A percentile compares a stretch with the other conserved stretches of the same genome.
phyloP scores from a whole-genome alignment of 2,888 invertebrate genomes.

The Lomographa bimaculata region DNA sequence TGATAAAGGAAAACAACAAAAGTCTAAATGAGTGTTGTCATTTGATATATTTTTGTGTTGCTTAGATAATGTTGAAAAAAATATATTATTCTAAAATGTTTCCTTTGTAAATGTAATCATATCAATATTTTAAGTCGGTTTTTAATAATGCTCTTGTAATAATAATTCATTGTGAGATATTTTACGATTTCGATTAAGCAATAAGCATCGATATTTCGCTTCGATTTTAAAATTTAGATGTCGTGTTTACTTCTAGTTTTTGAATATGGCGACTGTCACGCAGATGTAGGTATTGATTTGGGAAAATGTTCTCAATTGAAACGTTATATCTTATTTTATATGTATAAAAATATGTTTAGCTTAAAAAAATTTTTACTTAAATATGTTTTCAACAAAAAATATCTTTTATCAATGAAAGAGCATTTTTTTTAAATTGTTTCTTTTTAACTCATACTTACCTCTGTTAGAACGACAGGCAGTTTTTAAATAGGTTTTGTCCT shows the following conservation, averaged over 20 bases:
- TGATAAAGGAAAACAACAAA: not conserved
- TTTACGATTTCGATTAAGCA: slow-evolving; percentile 55
- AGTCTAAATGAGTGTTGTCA: slow-evolving; percentile 13
- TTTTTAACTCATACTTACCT: no score
- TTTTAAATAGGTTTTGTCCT: no score
- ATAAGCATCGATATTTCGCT: slow-evolving; percentile 62
- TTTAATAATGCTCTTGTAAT: slow-evolving; percentile 33
- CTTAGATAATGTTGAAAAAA: slow-evolving; percentile 29
- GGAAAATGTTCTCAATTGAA: no score
- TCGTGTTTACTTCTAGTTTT: slow-evolving; percentile 34
- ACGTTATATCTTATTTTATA: no score
- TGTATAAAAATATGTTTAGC: no score
- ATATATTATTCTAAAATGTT: slow-evolving; percentile 27
- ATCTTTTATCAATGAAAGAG: no score
- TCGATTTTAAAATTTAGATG: slow-evolving; percentile 53
- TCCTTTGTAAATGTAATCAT: slow-evolving; percentile 59
- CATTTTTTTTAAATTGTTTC: no score
- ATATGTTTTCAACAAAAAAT: no score
- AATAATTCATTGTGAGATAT: slow-evolving; percentile 33
- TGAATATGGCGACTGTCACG: slow-evolving; percentile 6
- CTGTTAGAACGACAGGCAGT: no score
- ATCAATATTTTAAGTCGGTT: slow-evolving; percentile 63
- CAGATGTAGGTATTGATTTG: no score
- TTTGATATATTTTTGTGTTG: slow-evolving; percentile 18
- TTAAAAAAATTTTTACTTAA: no score